Base-by-base conservation (phyloP, 2,888 invertebrate genomes). In the Trichacis sp. region DNA sequence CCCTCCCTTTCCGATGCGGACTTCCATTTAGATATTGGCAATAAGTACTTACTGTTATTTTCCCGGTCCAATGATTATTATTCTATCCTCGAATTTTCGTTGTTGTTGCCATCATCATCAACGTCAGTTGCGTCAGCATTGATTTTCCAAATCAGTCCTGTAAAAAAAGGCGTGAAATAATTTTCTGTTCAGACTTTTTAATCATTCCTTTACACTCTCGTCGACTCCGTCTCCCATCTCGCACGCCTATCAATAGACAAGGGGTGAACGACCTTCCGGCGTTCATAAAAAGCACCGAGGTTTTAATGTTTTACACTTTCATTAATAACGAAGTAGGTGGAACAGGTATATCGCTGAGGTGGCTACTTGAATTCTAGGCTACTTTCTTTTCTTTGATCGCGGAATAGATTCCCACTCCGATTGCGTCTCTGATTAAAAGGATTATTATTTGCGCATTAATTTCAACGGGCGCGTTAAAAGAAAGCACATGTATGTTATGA, bases 21-120 rank as follows among this genome's bases (percentile, higher is more conserved):
- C 52, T 54, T 64, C 59, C 73, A 73, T 76, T 76, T 73, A 70
- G 71, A 75, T 75, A 75, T 74, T 75, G 71, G 65, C 73, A 70
- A 72, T 74, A 72, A 75, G 71, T 73, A 74, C 74, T 75, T 72
- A 72, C 71, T 71, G 73, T 72, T 71, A 71, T 75, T 70, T 61
- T 57, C 57, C 54, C 46, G n/a, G 66, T 66, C 60, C 62, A 64
- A 64, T 62, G 63, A 68, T 72, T 51, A 46, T 51, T 9, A 19
- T 4, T 20, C n/a, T 24, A 12, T 5, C 20, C 30, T 36, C 17
- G 12, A 15, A 20, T 48, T 56, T 29, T 29, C 19, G n/a, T n/a
- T n/a, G n/a, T n/a, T n/a, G n/a, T n/a, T n/a, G n/a, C n/a, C n/a
- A n/a, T n/a, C n/a, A n/a, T n/a, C n/a, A n/a, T n/a, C n/a, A n/a